Conservation (phyloP, 2,797 vertebrate species). For the Megalops cyprinoides region DNA sequence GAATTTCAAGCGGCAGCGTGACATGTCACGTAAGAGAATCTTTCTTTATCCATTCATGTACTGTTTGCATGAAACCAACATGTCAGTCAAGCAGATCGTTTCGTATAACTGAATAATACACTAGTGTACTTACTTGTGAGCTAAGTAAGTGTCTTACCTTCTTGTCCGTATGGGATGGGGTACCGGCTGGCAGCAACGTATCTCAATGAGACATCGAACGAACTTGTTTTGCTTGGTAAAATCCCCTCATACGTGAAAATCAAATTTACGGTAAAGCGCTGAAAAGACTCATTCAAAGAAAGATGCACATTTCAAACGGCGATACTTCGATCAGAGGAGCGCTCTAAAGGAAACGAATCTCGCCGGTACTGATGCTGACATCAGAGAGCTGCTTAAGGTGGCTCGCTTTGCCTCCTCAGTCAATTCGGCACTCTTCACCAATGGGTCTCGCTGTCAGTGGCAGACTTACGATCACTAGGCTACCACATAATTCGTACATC, state of each 20-base stretch:
- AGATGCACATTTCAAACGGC: not conserved
- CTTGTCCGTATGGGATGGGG: not conserved
- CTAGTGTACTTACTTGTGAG: not conserved
- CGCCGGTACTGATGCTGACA: conserved; percentile 14
- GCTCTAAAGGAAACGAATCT: not conserved
- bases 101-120: not conserved
- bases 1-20: not conserved
- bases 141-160: conserved; percentile 9
- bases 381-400: conserved; percentile 21
- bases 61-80: not conserved
- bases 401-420: not conserved
- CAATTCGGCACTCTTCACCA: not conserved
- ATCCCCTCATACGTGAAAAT: not conserved
- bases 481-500: not conserved
- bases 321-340: not conserved
- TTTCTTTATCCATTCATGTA: not conserved
- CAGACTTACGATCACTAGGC: not conserved
- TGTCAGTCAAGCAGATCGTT: not conserved
- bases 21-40: not conserved
- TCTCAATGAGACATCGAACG: not conserved
- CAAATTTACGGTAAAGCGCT: not conserved
- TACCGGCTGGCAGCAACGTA: not conserved
- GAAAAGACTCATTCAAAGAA: not conserved
- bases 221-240: not conserved
- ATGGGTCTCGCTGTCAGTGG: not conserved